A percentile compares a stretch with the other conserved stretches of the same genome.
Evolutionary conservation across 2,113 vertebrate genomes (phyloP).

Genomic region (Catharus bicknelli): DNA sequence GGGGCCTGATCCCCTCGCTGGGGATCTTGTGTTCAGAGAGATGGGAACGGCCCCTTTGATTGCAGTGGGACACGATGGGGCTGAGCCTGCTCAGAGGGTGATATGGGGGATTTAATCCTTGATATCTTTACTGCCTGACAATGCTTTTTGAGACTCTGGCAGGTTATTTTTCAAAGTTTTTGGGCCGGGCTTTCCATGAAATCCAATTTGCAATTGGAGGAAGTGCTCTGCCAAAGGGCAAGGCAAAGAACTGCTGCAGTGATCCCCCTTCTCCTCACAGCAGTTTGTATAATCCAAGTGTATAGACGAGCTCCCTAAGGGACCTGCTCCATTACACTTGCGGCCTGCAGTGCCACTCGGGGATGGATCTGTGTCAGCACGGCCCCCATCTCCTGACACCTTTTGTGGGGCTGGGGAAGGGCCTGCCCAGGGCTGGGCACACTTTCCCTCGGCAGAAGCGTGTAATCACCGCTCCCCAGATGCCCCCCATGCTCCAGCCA

Average conservation of each 20-base stretch:
- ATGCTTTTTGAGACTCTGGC: background rate
- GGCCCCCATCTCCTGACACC: conserved; percentile 73
- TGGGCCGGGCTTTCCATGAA: background rate
- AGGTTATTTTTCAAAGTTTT: background rate
- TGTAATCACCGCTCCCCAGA: conserved; percentile 68
- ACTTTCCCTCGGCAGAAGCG: conserved; percentile 75
- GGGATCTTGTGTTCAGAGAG: background rate
- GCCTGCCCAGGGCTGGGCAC: conserved; percentile 60
- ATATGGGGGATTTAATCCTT: fast-evolving
- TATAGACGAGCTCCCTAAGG: conserved; percentile 61
- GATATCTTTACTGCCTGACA: background rate
- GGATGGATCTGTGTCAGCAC: conserved; percentile 69
- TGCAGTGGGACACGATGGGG: background rate
- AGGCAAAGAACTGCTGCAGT: background rate
- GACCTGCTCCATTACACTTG: conserved; percentile 73
- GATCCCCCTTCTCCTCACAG: background rate
- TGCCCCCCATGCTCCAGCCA: conserved; percentile 58
- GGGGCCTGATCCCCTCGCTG: background rate
- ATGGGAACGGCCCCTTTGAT: background rate
- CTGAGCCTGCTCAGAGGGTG: background rate
- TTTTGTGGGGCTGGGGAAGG: conserved; percentile 73
- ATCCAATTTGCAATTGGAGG: background rate
- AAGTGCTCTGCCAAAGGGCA: background rate
- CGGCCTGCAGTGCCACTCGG: conserved; percentile 56
- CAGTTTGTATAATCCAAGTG: conserved; percentile 60